These are phyloP conservation scores for Corydoras sp. DNA, from an alignment of 2,113 vertebrate species.

Conservation along the genomic window DNA sequence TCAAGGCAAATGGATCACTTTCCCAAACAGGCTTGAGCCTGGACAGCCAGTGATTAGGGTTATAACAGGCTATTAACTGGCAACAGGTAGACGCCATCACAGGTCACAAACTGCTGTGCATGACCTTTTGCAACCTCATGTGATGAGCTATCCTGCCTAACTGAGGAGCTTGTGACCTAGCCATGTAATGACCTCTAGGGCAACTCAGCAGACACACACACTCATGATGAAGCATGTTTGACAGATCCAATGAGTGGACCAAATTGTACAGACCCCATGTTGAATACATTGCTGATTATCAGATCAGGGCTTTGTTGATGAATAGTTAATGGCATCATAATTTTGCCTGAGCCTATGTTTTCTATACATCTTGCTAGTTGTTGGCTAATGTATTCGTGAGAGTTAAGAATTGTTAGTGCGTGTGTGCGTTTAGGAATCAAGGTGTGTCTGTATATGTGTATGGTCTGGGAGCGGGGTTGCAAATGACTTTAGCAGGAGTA, in stretches of 20 bases:
- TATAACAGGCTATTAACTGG: slow-evolving; percentile 6
- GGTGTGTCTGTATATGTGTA: slow-evolving; percentile 18
- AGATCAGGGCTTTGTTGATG: slow-evolving; percentile 70
- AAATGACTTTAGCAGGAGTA: slow-evolving; percentile 74
- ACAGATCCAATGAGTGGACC: slow-evolving; percentile 53
- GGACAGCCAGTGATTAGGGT: not conserved
- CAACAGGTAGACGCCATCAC: slow-evolving; percentile 27
- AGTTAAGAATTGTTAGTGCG: slow-evolving; percentile 1
- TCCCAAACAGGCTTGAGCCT: slow-evolving; percentile 19
- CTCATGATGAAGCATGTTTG: slow-evolving; percentile 60
- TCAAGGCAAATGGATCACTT: slow-evolving; percentile 1
- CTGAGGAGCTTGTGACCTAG: slow-evolving; percentile 52
- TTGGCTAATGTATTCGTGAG: too few relatives aligned
- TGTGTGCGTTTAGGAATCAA: not conserved
- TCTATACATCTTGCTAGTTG: slow-evolving; percentile 2
- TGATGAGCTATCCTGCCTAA: slow-evolving; percentile 64
- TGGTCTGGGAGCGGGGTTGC: slow-evolving; percentile 13
- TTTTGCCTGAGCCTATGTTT: slow-evolving; percentile 82
- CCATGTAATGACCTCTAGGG: slow-evolving; percentile 66
- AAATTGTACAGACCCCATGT: slow-evolving; percentile 55
- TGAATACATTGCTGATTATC: slow-evolving; percentile 56
- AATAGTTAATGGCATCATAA: slow-evolving; percentile 79
- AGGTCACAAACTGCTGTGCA: slow-evolving; percentile 37
- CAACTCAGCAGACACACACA: slow-evolving; percentile 47
- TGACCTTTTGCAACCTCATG: slow-evolving; percentile 58